phyloP scores from a whole-genome alignment of 2,888 invertebrate species.

The Drosophila maculinotata region DNA sequence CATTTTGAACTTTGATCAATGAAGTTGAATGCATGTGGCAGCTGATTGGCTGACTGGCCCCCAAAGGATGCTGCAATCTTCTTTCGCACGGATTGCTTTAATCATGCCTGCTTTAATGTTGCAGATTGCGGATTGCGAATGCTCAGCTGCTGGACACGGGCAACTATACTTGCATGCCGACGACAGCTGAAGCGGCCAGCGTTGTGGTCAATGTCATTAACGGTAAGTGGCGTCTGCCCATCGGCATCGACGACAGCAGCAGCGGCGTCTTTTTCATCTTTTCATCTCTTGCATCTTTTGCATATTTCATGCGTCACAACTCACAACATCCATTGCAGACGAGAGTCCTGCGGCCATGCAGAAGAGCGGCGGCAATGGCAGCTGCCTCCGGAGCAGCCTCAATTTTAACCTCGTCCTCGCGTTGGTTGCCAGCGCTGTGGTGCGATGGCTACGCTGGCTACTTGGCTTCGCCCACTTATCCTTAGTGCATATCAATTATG shows the following conservation, averaged over 20 bases:
- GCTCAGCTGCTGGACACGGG: constrained; percentile 92
- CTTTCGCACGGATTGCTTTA: constrained; percentile 35
- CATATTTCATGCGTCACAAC: not conserved
- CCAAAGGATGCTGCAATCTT: constrained; percentile 16
- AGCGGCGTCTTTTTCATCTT: constrained; percentile 8
- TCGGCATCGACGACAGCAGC: constrained; percentile 8
- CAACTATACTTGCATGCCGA: constrained; percentile 95
- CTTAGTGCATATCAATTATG: constrained; percentile 74
- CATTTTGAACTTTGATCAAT: constrained; percentile 72
- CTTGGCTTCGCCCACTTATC: constrained; percentile 32
- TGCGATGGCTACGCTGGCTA: constrained; percentile 61
- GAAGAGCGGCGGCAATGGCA: constrained; percentile 68
- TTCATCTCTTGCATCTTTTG: not conserved
- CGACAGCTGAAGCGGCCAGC: constrained; percentile 92
- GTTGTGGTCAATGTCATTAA: constrained; percentile 96
- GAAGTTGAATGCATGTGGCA: constrained; percentile 66
- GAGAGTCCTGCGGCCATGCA: constrained; percentile 84
- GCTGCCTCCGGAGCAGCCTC: constrained; percentile 37
- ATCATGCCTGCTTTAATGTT: constrained; percentile 49
- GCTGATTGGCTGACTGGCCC: constrained; percentile 57
- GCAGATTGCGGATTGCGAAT: constrained; percentile 90
- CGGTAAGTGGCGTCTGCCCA: constrained; percentile 88
- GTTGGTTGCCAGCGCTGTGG: constrained; percentile 65
- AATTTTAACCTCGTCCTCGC: constrained; percentile 53
- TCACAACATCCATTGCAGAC: constrained; percentile 57